Percentiles rank a stretch among this genome's conserved stretches.
Conservation (phyloP, 2,113 vertebrate species). For the Tetrax tetrax region DNA sequence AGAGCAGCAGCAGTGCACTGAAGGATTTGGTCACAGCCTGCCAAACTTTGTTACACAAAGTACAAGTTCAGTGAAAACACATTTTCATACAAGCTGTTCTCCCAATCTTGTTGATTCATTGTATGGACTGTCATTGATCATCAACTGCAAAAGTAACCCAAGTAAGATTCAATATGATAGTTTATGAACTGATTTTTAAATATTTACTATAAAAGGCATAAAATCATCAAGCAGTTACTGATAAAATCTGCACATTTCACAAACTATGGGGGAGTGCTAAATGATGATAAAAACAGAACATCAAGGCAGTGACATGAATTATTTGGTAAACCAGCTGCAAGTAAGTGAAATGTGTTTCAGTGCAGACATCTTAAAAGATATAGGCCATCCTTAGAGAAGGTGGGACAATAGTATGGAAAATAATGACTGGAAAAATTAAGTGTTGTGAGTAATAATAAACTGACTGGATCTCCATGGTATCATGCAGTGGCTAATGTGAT, state of each 20-base stretch:
- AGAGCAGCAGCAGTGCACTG: not conserved
- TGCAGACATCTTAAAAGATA: not conserved
- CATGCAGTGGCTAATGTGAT: not conserved
- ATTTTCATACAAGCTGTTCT: not conserved
- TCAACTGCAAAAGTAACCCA: not conserved
- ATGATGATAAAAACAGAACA: not conserved
- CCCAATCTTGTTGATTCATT: not conserved
- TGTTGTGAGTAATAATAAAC: not conserved
- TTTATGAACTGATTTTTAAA: not conserved
- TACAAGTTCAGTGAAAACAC: not conserved
- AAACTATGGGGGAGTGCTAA: constrained; percentile 1
- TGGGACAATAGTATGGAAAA: not conserved
- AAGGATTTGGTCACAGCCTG: not conserved
- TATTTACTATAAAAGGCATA: constrained; percentile 49
- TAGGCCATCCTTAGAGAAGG: not conserved
- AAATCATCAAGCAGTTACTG: not conserved
- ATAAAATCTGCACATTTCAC: constrained; percentile 35
- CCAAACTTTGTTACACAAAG: not conserved
- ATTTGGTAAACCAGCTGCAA: not conserved
- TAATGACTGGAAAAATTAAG: not conserved
- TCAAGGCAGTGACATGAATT: not conserved
- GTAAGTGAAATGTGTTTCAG: not conserved
- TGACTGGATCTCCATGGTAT: not conserved
- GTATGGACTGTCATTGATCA: not conserved
- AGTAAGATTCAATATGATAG: not conserved